phyloP scores from a whole-genome alignment of 1,140 invertebrate genomes.

The Cotesia glomerata region DNA sequence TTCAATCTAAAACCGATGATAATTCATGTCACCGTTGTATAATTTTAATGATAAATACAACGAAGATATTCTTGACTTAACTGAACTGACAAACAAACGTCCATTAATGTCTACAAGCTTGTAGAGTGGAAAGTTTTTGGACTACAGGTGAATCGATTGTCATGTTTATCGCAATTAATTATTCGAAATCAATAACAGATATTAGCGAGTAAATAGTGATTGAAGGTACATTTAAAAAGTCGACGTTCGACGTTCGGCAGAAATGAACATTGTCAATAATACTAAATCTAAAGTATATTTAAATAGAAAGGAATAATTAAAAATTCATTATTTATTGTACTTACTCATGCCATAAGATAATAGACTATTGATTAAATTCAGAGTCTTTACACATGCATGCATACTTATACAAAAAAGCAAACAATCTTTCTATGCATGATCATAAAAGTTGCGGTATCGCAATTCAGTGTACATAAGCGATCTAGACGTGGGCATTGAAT shows the following conservation, averaged over 20 bases:
- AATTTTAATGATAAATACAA: no score
- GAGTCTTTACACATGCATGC: slow-evolving; percentile 11
- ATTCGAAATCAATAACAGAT: no score
- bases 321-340: neutral
- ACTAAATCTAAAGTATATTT: no score
- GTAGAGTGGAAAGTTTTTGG: neutral
- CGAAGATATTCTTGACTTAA: no score
- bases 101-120: no score
- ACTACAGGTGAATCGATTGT: neutral
- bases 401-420: neutral
- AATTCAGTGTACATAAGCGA: slow-evolving; percentile 3
- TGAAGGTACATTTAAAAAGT: no score
- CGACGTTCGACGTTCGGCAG: no score
- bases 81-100: no score
- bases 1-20: no score
- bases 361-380: slow-evolving; percentile 5
- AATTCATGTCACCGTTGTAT: no score
- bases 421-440: neutral
- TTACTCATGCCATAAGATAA: neutral
- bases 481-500: slow-evolving; percentile 1
- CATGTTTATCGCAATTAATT: neutral
- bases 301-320: neutral
- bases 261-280: no score
- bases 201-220: neutral
- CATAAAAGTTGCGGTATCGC: neutral